phyloP scores from a whole-genome alignment of 2,113 vertebrate genomes.

The Steatornis caripensis region DNA sequence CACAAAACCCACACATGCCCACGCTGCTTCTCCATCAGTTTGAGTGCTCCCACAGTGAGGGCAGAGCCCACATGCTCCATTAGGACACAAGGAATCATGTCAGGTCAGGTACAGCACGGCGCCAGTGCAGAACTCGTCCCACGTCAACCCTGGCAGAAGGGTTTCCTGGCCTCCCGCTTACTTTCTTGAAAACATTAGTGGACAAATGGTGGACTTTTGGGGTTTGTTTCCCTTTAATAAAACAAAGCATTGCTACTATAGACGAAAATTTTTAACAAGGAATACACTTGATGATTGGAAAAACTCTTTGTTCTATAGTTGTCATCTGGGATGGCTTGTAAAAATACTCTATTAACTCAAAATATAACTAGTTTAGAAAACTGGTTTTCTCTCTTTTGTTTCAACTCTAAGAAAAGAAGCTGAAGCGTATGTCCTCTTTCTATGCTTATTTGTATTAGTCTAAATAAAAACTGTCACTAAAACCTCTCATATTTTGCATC shows the following conservation, averaged over 20 bases:
- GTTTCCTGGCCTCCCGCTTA: neutral
- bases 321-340: neutral
- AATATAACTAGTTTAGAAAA: neutral
- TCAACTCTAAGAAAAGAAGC: neutral
- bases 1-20: neutral
- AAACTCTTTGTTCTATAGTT: neutral
- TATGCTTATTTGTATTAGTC: neutral
- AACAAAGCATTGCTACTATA: neutral
- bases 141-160: neutral
- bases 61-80: neutral
- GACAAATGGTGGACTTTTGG: neutral
- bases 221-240: neutral
- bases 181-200: neutral
- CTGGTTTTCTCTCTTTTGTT: neutral
- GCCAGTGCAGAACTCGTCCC: neutral
- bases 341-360: neutral
- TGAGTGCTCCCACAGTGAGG: neutral
- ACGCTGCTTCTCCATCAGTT: rapidly evolving
- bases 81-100: neutral
- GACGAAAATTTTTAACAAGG: neutral
- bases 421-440: neutral
- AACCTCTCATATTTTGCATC: neutral
- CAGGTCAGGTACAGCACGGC: neutral
- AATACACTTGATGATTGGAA: neutral
- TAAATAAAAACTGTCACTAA: neutral